phyloP scores from a whole-genome alignment of 2,113 vertebrate genomes.

The Ariopsis seemanni region DNA sequence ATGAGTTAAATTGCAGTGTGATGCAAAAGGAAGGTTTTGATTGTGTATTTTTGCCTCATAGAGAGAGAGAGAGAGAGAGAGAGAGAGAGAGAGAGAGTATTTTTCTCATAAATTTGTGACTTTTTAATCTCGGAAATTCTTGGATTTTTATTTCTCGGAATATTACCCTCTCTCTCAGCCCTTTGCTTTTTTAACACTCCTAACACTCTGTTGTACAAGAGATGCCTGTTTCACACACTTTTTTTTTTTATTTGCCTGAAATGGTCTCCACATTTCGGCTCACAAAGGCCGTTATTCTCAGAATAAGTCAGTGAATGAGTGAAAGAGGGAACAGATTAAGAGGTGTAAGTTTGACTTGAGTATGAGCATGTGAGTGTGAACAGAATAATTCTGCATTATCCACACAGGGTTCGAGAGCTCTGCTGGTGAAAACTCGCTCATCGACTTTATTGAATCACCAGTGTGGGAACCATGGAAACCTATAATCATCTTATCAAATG shows the following conservation, averaged over 20 bases:
- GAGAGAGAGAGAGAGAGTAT: too few species aligned
- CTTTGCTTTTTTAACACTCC: too few species aligned
- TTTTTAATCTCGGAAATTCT: too few species aligned
- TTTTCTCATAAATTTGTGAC: too few species aligned
- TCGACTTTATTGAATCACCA: constrained; percentile 51
- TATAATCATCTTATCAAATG: constrained; percentile 54
- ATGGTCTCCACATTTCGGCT: not conserved
- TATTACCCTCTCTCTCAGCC: too few species aligned
- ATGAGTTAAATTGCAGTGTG: not conserved
- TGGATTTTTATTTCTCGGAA: too few species aligned
- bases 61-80: too few species aligned
- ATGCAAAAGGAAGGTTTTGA: not conserved
- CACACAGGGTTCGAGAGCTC: constrained; percentile 35
- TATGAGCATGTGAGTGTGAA: constrained; percentile 25
- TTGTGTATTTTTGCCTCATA: not conserved
- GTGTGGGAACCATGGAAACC: constrained; percentile 57
- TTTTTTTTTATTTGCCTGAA: not conserved
- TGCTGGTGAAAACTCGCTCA: constrained; percentile 36
- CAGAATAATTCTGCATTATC: constrained; percentile 31
- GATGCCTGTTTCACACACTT: not conserved
- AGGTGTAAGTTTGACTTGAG: constrained; percentile 5
- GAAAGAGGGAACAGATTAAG: not conserved
- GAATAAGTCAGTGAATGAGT: constrained; percentile 11
- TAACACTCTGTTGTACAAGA: not conserved
- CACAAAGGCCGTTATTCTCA: not conserved